Conservation (phyloP, 2,888 invertebrate genomes). For the Andrena minutula region DNA sequence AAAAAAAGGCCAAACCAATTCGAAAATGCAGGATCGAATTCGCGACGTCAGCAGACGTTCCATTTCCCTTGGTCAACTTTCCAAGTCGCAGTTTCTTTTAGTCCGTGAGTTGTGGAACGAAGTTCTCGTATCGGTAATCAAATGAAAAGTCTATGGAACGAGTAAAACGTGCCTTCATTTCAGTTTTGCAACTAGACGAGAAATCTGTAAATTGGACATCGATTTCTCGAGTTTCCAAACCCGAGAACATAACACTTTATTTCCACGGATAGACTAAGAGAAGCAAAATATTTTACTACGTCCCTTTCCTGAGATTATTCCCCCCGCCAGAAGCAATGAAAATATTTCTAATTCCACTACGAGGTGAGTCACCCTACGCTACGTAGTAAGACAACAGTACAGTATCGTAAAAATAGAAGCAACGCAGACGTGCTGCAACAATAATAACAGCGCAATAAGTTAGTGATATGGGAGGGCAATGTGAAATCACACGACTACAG, state of each 20-base stretch:
- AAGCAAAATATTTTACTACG: too few species aligned
- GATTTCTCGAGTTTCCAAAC: background rate
- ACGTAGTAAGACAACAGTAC: conserved; percentile 17
- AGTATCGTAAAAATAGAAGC: conserved; percentile 15
- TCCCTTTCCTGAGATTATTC: too few species aligned
- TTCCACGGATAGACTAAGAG: too few species aligned
- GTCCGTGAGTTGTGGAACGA: background rate
- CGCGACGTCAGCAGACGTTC: background rate
- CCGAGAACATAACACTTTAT: too few species aligned
- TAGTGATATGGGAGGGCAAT: too few species aligned
- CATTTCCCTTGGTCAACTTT: background rate
- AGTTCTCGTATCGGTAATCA: too few species aligned
- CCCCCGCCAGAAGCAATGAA: too few species aligned
- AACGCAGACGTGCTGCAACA: background rate
- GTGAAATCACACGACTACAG: too few species aligned
- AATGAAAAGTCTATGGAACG: too few species aligned
- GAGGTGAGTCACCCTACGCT: conserved; percentile 27
- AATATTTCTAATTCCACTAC: too few species aligned
- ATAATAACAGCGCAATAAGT: background rate
- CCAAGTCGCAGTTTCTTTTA: too few species aligned
- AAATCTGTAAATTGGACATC: background rate
- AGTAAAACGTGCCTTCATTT: background rate
- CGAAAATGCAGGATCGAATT: background rate
- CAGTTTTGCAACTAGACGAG: background rate
- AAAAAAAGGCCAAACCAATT: background rate